Conservation (phyloP, 2,888 invertebrate species). For the Zhuqinia jingwanae region DNA sequence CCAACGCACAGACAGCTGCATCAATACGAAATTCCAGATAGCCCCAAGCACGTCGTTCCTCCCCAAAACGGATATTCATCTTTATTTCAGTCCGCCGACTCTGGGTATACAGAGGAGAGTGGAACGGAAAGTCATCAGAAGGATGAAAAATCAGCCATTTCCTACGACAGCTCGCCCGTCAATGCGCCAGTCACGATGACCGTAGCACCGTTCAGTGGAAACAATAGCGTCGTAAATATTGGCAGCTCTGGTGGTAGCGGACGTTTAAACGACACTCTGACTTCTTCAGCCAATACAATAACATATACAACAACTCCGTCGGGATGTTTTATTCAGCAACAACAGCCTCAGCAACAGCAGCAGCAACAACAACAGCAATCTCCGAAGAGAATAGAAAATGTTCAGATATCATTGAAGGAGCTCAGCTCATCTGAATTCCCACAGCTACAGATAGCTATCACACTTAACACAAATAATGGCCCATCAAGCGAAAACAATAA, state of each 20-base stretch:
- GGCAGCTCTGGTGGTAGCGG: conserved; percentile 5
- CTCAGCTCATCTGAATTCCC: conserved; percentile 77
- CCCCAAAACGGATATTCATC: conserved; percentile 44
- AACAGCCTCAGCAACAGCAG: conserved; percentile 56
- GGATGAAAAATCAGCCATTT: conserved; percentile 53
- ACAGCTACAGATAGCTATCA: conserved; percentile 79
- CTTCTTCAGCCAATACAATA: conserved; percentile 42
- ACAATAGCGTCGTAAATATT: conserved; percentile 39
- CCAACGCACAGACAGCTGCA: neutral
- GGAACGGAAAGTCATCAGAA: conserved; percentile 64
- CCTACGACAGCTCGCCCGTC: conserved; percentile 33
- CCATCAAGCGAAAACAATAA: conserved; percentile 47
- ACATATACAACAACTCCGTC: conserved; percentile 50
- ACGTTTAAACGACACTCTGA: conserved; percentile 21
- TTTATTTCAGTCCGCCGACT: conserved; percentile 65
- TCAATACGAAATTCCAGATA: conserved; percentile 24
- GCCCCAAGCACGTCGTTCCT: neutral
- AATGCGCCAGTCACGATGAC: neutral
- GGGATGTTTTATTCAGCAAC: conserved; percentile 47
- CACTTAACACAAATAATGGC: conserved; percentile 77
- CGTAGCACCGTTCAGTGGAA: conserved; percentile 10
- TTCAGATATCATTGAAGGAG: conserved; percentile 79
- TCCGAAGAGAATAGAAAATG: conserved; percentile 78
- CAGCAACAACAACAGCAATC: conserved; percentile 61
- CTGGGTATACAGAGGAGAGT: conserved; percentile 73